Evolutionary conservation across 2,888 invertebrate species (phyloP), one percentile per base, ranked within the genome.

Genomic region (Rhagonycha lutea): DNA sequence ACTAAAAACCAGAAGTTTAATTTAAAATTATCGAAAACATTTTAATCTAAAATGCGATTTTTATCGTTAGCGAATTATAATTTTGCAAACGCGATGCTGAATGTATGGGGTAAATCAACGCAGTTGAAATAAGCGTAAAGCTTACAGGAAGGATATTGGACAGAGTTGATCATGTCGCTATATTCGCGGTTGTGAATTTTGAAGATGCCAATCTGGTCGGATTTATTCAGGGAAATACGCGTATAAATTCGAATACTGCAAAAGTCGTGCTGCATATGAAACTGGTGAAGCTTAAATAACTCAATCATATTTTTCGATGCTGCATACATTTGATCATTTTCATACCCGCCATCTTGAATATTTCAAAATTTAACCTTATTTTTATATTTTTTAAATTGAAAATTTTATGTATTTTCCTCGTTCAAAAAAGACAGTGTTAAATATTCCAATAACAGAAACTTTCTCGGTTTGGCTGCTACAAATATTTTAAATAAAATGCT

Each of bases 141-240:
- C 70, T 71, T 68, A 67, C 77, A 77, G 77, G 77, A 77, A 77
- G 77, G 77, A 77, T 77, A 77, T 77, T 72, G 77, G 77, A 74
- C 71, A 68, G 74, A 76, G 77, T 72, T 74, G 77, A 77, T 77
- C 77, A 74, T 72, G 70, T 73, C 70, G 73, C 73, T 73, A 32
- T 67, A 70, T 73, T 73, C 70, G 76, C 69, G 76, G 73, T 69
- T 73, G 76, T 73, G 77, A 77, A 72, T 74, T 77, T 74, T 74
- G 77, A 74, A 74, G 77, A 74, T 72, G 77, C 74, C 77, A 77
- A 74, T 77, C 74, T 74, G 68, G 69, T 72, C 69, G 69, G 74
- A 77, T 74, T 77, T 74, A 74, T 77, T 77, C 77, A 69, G 77
- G 73, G 74, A 77, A 77, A 72, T 76, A 77, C 77, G 74, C 73